Conservation (phyloP, 2,888 invertebrate genomes). For the Lochmaea crataegi region DNA sequence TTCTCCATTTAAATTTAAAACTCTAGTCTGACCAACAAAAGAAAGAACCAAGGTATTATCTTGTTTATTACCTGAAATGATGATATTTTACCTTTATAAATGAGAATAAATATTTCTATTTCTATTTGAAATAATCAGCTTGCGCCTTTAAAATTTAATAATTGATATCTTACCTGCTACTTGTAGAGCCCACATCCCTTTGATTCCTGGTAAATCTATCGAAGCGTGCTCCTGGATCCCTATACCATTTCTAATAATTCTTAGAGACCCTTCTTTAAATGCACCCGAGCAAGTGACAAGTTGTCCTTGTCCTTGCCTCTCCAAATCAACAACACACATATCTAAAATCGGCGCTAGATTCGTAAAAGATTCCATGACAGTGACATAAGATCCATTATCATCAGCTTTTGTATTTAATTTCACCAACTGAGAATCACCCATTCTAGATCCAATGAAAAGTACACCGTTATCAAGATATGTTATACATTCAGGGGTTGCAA, state of each 20-base stretch:
- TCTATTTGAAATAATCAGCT: not conserved
- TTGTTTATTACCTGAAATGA: conserved; percentile 51
- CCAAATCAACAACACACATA: conserved; percentile 97
- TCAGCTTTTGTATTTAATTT: conserved; percentile 87
- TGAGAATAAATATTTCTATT: no score
- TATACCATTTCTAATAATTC: conserved; percentile 98
- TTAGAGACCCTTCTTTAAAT: conserved; percentile 96
- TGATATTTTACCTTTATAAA: no score
- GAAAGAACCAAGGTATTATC: conserved; percentile 95
- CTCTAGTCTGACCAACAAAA: conserved; percentile 97
- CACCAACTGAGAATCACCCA: conserved; percentile 97
- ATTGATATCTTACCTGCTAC: conserved; percentile 68
- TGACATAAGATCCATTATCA: conserved; percentile 89
- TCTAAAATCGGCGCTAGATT: conserved; percentile 98
- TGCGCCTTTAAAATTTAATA: not conserved
- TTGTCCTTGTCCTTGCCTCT: conserved; percentile 96
- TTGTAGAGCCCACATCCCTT: conserved; percentile 97
- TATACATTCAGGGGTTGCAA: conserved; percentile 95
- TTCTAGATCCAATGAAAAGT: conserved; percentile 93
- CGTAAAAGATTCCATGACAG: conserved; percentile 95
- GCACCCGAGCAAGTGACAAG: conserved; percentile 98
- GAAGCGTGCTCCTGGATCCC: conserved; percentile 98
- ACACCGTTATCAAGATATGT: conserved; percentile 99
- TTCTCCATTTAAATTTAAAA: conserved; percentile 90
- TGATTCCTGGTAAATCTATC: conserved; percentile 96